Percentiles rank a stretch among this genome's conserved stretches.
Conservation (phyloP, 2,888 invertebrate species). For the Drosophila neotestacea region DNA sequence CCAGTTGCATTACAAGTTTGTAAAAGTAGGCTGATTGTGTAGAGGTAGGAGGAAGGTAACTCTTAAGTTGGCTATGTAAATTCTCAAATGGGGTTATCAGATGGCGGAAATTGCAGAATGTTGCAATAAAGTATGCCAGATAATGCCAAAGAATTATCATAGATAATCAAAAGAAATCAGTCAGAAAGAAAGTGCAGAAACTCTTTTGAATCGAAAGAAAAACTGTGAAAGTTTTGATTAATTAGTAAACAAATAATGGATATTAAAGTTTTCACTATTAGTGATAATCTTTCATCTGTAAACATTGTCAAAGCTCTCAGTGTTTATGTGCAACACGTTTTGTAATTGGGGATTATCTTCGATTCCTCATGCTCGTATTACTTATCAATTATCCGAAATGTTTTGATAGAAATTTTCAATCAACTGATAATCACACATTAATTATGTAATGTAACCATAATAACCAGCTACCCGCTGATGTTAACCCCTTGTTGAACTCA, state of each 20-base stretch:
- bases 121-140: slow-evolving; percentile 38
- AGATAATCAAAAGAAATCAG: slow-evolving; percentile 14
- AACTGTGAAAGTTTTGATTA: slow-evolving; percentile 31
- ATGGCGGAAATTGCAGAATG: slow-evolving; percentile 25
- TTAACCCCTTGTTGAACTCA: slow-evolving; percentile 36
- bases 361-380: neutral
- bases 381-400: slow-evolving; percentile 2
- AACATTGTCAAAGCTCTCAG: too few relatives aligned
- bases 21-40: slow-evolving; percentile 43
- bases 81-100: slow-evolving; percentile 41
- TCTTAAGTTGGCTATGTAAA: slow-evolving; percentile 22
- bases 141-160: slow-evolving; percentile 36
- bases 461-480: slow-evolving; percentile 25
- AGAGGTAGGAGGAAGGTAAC: neutral
- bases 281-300: too few relatives aligned
- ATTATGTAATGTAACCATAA: slow-evolving; percentile 21
- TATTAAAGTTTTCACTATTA: slow-evolving; percentile 1
- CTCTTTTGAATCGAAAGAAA: neutral
- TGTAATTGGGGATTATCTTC: neutral
- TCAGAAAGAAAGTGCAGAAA: neutral
- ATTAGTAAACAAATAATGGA: neutral
- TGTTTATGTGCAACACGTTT: neutral
- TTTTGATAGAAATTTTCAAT: slow-evolving; percentile 4
- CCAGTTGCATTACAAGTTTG: slow-evolving; percentile 46
- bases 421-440: slow-evolving; percentile 23